These are phyloP conservation scores for Oreotragus oreotragus DNA, from an alignment of 2,113 vertebrate genomes.

Conservation along the genomic window DNA sequence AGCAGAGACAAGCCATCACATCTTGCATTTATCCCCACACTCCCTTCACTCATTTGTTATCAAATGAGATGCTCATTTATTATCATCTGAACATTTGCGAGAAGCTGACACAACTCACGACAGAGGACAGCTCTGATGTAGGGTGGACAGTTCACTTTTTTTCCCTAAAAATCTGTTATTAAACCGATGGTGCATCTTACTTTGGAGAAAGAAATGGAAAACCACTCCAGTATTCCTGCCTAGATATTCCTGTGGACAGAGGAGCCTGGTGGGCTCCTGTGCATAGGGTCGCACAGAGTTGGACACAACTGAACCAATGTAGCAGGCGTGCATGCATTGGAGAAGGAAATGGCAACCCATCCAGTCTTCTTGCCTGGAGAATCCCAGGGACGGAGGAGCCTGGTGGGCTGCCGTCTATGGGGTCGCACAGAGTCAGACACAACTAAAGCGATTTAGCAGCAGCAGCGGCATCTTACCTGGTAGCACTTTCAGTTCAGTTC, in stretches of 20 bases:
- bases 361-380: background rate
- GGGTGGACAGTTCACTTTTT: rapidly evolving
- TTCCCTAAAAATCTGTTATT: background rate
- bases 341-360: background rate
- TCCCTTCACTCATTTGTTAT: background rate
- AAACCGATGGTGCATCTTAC: background rate
- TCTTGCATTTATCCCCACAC: rapidly evolving
- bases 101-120: rapidly evolving
- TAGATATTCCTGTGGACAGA: rapidly evolving
- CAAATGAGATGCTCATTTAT: background rate
- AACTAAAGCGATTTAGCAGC: background rate
- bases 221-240: background rate
- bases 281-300: background rate
- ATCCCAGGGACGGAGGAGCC: background rate
- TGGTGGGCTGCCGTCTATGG: no score
- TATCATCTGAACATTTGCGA: background rate
- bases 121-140: rapidly evolving
- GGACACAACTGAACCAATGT: background rate
- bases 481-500: background rate
- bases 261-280: background rate
- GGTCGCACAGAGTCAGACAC: background rate
- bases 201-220: background rate
- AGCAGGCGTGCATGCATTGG: background rate
- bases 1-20: background rate
- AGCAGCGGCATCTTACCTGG: background rate